Conservation (phyloP, 2,113 vertebrate species). For the Gasterosteus nipponicus region DNA sequence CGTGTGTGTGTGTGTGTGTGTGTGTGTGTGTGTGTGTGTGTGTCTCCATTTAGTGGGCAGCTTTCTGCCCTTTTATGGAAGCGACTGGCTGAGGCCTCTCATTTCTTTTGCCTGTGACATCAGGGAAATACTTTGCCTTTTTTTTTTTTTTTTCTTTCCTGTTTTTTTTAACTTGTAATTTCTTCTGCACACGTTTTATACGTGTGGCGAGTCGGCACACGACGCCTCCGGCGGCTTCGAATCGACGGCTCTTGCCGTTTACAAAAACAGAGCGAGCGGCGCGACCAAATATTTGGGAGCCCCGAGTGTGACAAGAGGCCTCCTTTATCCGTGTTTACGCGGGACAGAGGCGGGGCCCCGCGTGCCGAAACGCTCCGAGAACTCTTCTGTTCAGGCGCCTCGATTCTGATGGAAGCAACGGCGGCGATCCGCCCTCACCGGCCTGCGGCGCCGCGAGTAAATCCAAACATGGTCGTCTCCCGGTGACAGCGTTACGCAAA, state of each 20-base stretch:
- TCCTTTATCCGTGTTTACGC: slow-evolving; percentile 20
- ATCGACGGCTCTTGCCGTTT: slow-evolving; percentile 33
- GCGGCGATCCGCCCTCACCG: neutral
- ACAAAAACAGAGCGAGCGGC: slow-evolving; percentile 23
- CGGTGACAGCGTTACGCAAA: slow-evolving; percentile 33
- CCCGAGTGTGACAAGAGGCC: slow-evolving; percentile 19
- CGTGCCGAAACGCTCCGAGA: neutral
- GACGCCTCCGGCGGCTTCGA: slow-evolving; percentile 8
- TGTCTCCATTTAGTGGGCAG: slow-evolving; percentile 27
- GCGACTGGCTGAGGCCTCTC: slow-evolving; percentile 47
- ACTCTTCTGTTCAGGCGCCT: neutral
- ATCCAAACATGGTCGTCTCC: slow-evolving; percentile 11
- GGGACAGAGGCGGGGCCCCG: slow-evolving; percentile 2
- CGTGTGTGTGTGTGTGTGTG: neutral
- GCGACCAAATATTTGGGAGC: neutral
- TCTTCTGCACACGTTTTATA: neutral
- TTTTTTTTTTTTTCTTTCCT: slow-evolving; percentile 49
- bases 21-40: neutral
- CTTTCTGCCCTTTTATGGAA: slow-evolving; percentile 82
- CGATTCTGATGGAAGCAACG: neutral
- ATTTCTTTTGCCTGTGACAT: slow-evolving; percentile 70
- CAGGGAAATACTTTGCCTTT: slow-evolving; percentile 65
- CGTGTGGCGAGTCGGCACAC: slow-evolving; percentile 15
- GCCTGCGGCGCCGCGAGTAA: no score
- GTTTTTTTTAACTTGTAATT: neutral